Evolutionary conservation across 2,113 vertebrate genomes (phyloP).

Genomic region (Tauraco erythrolophus): DNA sequence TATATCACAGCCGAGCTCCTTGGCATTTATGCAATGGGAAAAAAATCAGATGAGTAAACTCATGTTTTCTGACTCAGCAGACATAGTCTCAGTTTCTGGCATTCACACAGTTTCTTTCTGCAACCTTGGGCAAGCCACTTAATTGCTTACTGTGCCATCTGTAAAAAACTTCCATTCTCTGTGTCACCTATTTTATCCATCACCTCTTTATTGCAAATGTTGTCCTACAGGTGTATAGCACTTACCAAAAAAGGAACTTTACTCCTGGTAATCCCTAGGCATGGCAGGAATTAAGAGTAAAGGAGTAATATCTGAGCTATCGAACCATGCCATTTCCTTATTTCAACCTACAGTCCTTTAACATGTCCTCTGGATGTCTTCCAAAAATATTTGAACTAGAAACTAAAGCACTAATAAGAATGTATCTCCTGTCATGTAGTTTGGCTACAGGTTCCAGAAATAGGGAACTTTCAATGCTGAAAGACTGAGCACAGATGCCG

Average conservation of each 20-base stretch:
- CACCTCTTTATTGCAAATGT: background rate
- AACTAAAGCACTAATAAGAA: conserved; percentile 26
- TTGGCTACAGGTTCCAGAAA: conserved; percentile 11
- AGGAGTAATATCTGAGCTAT: background rate
- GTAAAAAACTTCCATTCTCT: background rate
- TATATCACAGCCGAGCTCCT: background rate
- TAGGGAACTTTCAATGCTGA: background rate
- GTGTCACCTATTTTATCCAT: background rate
- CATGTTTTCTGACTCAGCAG: conserved; percentile 42
- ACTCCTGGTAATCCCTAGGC: background rate
- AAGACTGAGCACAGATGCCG: conserved; percentile 23
- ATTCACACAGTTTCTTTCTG: background rate
- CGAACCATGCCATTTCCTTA: background rate
- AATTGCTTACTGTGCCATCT: background rate
- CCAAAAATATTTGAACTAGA: background rate
- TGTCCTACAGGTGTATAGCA: background rate
- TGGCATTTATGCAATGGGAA: background rate
- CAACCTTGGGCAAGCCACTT: background rate
- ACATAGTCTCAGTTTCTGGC: background rate
- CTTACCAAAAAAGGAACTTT: background rate
- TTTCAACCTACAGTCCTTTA: background rate
- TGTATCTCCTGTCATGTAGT: conserved; percentile 13
- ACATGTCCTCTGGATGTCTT: background rate
- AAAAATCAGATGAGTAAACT: conserved; percentile 15
- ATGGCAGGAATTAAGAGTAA: background rate